Conservation (phyloP, 2,797 vertebrate species). For the Micrastur ruficollis region DNA sequence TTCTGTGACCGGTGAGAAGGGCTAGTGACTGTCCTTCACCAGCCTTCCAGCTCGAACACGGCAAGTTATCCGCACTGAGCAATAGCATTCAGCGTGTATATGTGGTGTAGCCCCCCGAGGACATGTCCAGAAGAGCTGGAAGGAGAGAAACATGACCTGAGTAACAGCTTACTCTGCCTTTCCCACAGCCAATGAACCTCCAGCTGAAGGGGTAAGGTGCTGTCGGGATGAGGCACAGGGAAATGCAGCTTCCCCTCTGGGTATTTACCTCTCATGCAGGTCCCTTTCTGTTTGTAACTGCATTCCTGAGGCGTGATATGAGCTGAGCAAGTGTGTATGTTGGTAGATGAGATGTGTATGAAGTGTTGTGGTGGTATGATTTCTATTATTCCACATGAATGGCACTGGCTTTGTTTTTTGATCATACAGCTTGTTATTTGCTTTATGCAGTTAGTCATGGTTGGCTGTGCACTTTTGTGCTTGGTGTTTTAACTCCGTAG, state of each 20-base stretch:
- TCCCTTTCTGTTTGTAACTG: background rate
- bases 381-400: slow-evolving; percentile 38
- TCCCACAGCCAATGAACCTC: accelerated
- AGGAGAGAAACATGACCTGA: background rate
- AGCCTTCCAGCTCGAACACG: background rate
- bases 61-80: background rate
- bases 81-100: accelerated
- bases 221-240: background rate
- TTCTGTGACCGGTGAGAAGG: background rate
- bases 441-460: slow-evolving; percentile 59
- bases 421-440: slow-evolving; percentile 55
- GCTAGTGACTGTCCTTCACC: background rate
- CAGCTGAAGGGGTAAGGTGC: background rate
- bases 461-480: slow-evolving; percentile 52
- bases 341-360: background rate
- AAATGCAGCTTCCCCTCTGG: background rate
- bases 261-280: background rate
- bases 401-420: slow-evolving; percentile 62
- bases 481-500: slow-evolving; percentile 65
- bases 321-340: background rate
- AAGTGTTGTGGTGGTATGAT: slow-evolving; percentile 33
- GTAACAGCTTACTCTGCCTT: background rate
- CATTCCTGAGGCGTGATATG: background rate
- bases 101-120: background rate
- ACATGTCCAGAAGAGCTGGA: background rate